Percentiles rank a stretch among this genome's conserved stretches.
Conservation (phyloP, 2,888 invertebrate species). For the Electrophaes corylata region DNA sequence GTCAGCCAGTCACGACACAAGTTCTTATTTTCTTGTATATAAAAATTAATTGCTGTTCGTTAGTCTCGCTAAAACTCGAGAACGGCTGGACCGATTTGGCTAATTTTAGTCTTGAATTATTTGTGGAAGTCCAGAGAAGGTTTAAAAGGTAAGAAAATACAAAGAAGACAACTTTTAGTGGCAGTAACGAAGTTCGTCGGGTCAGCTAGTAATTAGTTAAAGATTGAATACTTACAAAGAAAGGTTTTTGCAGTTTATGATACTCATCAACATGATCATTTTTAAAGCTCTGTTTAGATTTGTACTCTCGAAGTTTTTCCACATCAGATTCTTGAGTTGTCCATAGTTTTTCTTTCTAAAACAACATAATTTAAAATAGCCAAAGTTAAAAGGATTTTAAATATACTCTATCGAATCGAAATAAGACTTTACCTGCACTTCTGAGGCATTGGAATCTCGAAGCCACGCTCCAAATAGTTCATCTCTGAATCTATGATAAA, state of each 20-base stretch:
- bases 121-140: too few relatives aligned
- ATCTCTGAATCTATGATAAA: conserved; percentile 92
- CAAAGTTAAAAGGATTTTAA: background rate
- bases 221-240: conserved; percentile 60
- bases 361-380: conserved; percentile 20
- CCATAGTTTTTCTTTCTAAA: conserved; percentile 90
- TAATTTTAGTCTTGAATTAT: too few relatives aligned
- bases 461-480: conserved; percentile 94
- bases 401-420: too few relatives aligned
- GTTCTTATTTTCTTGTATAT: too few relatives aligned
- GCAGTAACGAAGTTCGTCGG: too few relatives aligned
- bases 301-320: conserved; percentile 90
- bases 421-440: conserved; percentile 68
- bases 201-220: too few relatives aligned
- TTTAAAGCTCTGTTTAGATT: conserved; percentile 88
- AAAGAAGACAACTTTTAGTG: too few relatives aligned
- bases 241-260: conserved; percentile 77
- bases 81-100: too few relatives aligned
- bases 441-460: conserved; percentile 87
- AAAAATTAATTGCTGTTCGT: too few relatives aligned
- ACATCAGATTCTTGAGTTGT: conserved; percentile 91
- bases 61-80: too few relatives aligned
- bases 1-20: too few relatives aligned
- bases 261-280: conserved; percentile 80
- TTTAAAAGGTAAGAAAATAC: too few relatives aligned